These are phyloP conservation scores for Mesembrinibis cayennensis DNA, from an alignment of 2,113 vertebrate species.

Conservation along the genomic window DNA sequence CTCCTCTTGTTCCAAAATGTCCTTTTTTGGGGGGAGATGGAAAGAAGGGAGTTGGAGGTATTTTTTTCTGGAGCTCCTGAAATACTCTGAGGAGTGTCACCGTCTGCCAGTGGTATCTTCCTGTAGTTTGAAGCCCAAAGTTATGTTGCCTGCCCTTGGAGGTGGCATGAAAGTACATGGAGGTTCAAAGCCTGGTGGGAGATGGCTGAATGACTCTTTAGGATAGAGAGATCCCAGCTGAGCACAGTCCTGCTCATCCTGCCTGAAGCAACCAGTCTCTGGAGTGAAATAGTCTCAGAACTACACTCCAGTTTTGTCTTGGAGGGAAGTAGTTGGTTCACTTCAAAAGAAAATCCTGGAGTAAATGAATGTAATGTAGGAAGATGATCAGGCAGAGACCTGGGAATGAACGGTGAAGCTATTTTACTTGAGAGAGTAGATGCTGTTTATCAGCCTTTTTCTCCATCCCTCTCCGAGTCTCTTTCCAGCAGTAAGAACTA, in stretches of 20 bases:
- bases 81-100: neutral
- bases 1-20: neutral
- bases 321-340: neutral
- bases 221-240: neutral
- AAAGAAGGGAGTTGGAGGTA: neutral
- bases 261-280: neutral
- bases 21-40: neutral
- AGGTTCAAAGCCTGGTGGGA: neutral
- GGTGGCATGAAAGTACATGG: neutral
- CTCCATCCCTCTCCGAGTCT: neutral
- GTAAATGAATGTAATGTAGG: neutral
- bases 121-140: neutral
- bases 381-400: neutral
- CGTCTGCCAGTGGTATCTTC: neutral
- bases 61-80: neutral
- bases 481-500: neutral
- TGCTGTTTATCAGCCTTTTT: neutral
- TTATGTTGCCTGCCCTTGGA: neutral
- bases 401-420: neutral
- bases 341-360: neutral
- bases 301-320: neutral
- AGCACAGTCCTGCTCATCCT: neutral
- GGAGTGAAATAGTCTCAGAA: neutral
- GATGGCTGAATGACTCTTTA: neutral
- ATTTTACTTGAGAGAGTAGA: neutral